phyloP scores from a whole-genome alignment of 2,888 invertebrate genomes.

The Scaptomyza parva region DNA sequence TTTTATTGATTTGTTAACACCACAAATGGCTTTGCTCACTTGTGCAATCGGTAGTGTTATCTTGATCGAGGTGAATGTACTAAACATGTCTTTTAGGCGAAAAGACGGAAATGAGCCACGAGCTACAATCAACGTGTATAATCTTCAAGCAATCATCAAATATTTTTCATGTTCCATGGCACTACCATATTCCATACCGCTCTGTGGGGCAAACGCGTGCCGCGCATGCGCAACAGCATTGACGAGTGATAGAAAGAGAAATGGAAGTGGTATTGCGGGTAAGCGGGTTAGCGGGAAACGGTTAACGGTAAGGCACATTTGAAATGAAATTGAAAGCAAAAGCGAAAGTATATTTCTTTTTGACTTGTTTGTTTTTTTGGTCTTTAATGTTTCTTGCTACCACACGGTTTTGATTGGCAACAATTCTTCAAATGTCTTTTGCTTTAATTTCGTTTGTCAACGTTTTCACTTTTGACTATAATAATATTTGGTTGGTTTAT shows the following conservation, averaged over 20 bases:
- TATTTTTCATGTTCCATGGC: slow-evolving; percentile 12
- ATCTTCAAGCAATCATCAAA: slow-evolving; percentile 19
- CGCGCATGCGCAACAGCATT: slow-evolving; percentile 53
- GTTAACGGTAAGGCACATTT: slow-evolving; percentile 57
- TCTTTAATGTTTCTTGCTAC: slow-evolving; percentile 13
- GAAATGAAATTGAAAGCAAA: slow-evolving; percentile 79
- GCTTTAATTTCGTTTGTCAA: slow-evolving; percentile 69
- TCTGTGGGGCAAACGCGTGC: slow-evolving; percentile 49
- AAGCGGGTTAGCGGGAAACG: slow-evolving; percentile 6
- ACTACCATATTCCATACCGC: slow-evolving; percentile 9
- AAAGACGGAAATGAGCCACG: slow-evolving; percentile 1
- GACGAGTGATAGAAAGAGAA: slow-evolving; percentile 2
- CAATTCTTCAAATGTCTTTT: slow-evolving; percentile 76
- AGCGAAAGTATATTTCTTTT: slow-evolving; percentile 78
- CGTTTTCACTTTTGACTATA: slow-evolving; percentile 70
- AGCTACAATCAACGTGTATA: slow-evolving; percentile 37
- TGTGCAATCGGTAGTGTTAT: not conserved
- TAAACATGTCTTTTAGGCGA: not conserved
- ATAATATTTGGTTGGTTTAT: slow-evolving; percentile 28
- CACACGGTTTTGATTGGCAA: slow-evolving; percentile 44
- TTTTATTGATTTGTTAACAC: slow-evolving; percentile 7
- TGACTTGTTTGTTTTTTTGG: slow-evolving; percentile 34
- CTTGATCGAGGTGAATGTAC: slow-evolving; percentile 35
- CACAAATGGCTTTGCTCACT: not conserved
- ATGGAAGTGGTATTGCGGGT: slow-evolving; percentile 3